These are phyloP conservation scores for Poecilia gillii DNA, from an alignment of 2,797 vertebrate species.

Conservation along the genomic window DNA sequence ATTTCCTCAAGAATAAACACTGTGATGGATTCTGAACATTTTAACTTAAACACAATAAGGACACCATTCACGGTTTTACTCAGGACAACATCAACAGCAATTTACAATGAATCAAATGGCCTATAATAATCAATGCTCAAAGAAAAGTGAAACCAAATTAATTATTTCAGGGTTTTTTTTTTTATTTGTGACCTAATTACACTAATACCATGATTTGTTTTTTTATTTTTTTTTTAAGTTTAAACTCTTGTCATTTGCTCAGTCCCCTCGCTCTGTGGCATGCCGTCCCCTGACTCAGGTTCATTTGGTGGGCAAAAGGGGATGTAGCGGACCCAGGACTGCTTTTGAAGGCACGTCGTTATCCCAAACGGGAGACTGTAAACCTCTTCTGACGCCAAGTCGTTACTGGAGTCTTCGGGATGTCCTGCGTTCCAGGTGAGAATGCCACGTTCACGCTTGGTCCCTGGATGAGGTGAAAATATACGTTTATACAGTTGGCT, in stretches of 20 bases:
- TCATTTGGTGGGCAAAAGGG: constrained; percentile 83
- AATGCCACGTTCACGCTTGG: constrained; percentile 86
- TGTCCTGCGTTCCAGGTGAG: constrained; percentile 72
- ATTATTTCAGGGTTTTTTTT: not conserved
- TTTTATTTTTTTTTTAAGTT: not conserved
- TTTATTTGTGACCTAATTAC: not conserved
- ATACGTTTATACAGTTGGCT: not conserved
- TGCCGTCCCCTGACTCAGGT: constrained; percentile 9
- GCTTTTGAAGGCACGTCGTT: constrained; percentile 72
- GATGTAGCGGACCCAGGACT: constrained; percentile 79
- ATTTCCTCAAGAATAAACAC: not conserved
- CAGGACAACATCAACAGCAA: not conserved
- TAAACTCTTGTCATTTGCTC: constrained; percentile 11
- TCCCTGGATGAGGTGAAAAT: constrained; percentile 74
- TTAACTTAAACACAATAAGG: not conserved
- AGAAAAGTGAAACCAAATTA: not conserved
- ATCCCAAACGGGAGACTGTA: constrained; percentile 89
- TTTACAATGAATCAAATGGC: not conserved
- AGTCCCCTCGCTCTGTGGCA: not conserved
- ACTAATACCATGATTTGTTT: not conserved
- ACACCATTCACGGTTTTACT: not conserved
- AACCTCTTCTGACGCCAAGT: constrained; percentile 67
- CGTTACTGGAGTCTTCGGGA: constrained; percentile 37
- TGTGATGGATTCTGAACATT: not conserved
- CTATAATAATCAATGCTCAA: not conserved